Base-by-base conservation (phyloP, 1,140 invertebrate genomes). In the Papilio polytes region DNA sequence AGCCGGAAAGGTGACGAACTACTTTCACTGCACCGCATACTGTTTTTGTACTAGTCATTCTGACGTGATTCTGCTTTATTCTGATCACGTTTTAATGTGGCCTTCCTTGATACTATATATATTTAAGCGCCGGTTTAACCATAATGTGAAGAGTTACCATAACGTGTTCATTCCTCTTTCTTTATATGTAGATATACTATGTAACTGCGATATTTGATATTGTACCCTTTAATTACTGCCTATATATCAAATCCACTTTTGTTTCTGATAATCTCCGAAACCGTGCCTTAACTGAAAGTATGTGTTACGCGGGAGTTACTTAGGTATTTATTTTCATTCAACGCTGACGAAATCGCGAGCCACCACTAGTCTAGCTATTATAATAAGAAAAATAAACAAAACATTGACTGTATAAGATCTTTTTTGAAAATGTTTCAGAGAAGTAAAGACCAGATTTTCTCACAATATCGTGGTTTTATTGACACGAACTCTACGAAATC, bases 11-110 rank as follows among this genome's bases (percentile, higher is more conserved):
- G 26, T 66, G 26, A 66, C 63, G 63, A 26, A 66, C 63, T 66
- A 66, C 63, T 66, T 66, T 66, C 63, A 66, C 63, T 66, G 63
- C 1, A 66, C 63, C 22, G 63, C 26, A 31, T n/a, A 66, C 63
- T 66, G 63, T 36, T 31, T 66, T 31, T 31, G 63, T 66, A 31
- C 22, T 66, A 26, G 63, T 66, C 63, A 66, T 31, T 26, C 22
- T 66, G 63, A 66, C 63, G 63, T 66, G 26, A 66, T 26, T 36
- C 22, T 66, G 63, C 3, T 66, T 66, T 66, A 66, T 36, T 66
- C 31, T 31, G 12, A 66, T 66, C 22, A 66, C 63, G 63, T 66
- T 26, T 26, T 31, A 31, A 66, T 59, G 22, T 66, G 3, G 22
- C 26, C 22, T 66, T 66, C 26, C 63, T 63, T 56, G 18, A n/a